Evolutionary conservation across 2,113 vertebrate genomes (phyloP), one percentile per base, ranked within the genome.

Genomic region (Salminus brasiliensis): DNA sequence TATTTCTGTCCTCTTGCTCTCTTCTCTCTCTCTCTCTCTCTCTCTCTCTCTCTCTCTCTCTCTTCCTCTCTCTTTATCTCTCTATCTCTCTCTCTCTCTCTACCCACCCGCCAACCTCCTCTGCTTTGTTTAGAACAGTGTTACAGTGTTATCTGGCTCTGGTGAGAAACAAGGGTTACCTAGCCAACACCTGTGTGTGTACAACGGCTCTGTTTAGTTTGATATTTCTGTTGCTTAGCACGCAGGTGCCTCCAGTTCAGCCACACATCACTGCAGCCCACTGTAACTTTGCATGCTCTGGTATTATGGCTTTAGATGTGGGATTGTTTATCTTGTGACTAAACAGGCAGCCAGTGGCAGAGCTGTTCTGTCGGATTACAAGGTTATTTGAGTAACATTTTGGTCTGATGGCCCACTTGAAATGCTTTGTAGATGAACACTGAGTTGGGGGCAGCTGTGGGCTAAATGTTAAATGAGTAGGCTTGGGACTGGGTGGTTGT

Each of bases 151-250:
- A 79, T 83, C 81, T 74, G 63, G 43, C 32, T 18, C 34, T 71
- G 77, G 79, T 79, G 75, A 73, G 69, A 71, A 78, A n/a, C 53
- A 66, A 74, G 63, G 70, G 75, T 78, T 78, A 72, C 75, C 75
- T 49, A 68, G 74, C 81, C 69, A 60, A 74, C 81, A 72, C 53
- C 65, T 79, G 70, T 67, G 71, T 67, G 71, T 67, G 71, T 70
- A 47, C 63, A 83, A 76, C 71, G 47, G 71, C 55, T 83, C 60
- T 77, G 80, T 70, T 83, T 83, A 70, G 71, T 82, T 72, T 82
- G 59, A 73, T 73, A 78, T 82, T 66, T 68, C 71, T 32, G 75
- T 78, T 78, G 81, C 70, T 82, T 82, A 70, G 81, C 76, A 83
- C 70, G 13, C 75, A 39, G 34, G 16, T 25, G 32, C 32, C 18